Percentiles rank a stretch among this genome's conserved stretches.
phyloP scores from a whole-genome alignment of 2,888 invertebrate species.

The Brenthis daphne region DNA sequence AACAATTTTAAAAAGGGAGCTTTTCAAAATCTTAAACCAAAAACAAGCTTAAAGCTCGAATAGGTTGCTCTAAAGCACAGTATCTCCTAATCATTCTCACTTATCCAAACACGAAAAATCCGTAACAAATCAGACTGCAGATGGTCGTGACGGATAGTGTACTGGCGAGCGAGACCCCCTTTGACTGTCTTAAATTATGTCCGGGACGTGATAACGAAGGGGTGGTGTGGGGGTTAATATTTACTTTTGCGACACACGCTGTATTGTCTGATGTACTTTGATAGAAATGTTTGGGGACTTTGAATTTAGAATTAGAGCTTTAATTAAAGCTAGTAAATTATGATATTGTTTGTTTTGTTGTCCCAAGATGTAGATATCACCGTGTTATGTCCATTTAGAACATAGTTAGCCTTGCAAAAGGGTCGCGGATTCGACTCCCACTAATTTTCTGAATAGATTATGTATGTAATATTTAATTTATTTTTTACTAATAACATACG shows the following conservation, averaged over 20 bases:
- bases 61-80: background rate
- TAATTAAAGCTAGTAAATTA: constrained; percentile 1
- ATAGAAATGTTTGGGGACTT: constrained; percentile 29
- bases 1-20: background rate
- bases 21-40: background rate
- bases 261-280: constrained; percentile 50
- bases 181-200: constrained; percentile 75
- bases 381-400: too few relatives aligned
- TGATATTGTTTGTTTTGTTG: too few relatives aligned
- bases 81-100: constrained; percentile 31
- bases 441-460: too few relatives aligned
- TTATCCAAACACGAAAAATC: constrained; percentile 39
- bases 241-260: constrained; percentile 59
- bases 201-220: constrained; percentile 74
- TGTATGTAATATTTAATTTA: too few relatives aligned
- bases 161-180: constrained; percentile 46
- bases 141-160: constrained; percentile 45
- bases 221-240: constrained; percentile 43
- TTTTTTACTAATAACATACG: too few relatives aligned
- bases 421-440: too few relatives aligned
- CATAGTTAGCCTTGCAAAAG: too few relatives aligned
- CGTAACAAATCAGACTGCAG: constrained; percentile 45
- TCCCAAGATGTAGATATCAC: too few relatives aligned
- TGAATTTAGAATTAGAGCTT: constrained; percentile 24
- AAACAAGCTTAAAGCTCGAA: background rate